These are phyloP conservation scores for Vulpes lagopus DNA, from an alignment of 2,113 vertebrate genomes.

Conservation along the genomic window DNA sequence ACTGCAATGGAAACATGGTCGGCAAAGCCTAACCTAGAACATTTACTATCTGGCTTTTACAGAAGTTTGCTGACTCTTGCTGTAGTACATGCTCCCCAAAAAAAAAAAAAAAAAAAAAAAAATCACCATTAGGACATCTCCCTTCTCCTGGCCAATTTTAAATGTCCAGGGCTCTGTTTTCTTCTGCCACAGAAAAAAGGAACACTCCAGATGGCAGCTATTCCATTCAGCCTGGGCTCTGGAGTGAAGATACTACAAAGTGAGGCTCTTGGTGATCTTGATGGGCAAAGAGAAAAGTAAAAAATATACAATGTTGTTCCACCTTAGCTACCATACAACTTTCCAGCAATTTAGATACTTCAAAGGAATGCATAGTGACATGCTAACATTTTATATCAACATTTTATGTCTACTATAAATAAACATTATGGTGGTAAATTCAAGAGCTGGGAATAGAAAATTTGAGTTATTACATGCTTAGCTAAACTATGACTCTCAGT, in stretches of 20 bases:
- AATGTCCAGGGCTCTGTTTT: not conserved
- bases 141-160: not conserved
- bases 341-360: not conserved
- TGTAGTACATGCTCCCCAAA: not conserved
- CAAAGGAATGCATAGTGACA: not conserved
- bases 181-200: constrained; percentile 11
- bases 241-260: not conserved
- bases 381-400: not conserved
- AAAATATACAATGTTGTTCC: not conserved
- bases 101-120: not conserved
- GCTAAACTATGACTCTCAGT: not conserved
- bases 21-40: not conserved
- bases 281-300: constrained; percentile 9
- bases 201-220: not conserved
- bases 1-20: not conserved
- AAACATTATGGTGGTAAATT: constrained; percentile 49
- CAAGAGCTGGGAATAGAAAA: constrained; percentile 45
- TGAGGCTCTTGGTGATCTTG: not conserved
- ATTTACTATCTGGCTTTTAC: not conserved
- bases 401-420: not conserved
- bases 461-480: not conserved
- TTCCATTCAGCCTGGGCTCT: not conserved
- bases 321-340: not conserved
- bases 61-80: not conserved
- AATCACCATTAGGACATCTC: not conserved